A percentile compares a stretch with the other conserved stretches of the same genome.
Conservation (phyloP, 2,113 vertebrate species). For the Coreoperca whiteheadi region DNA sequence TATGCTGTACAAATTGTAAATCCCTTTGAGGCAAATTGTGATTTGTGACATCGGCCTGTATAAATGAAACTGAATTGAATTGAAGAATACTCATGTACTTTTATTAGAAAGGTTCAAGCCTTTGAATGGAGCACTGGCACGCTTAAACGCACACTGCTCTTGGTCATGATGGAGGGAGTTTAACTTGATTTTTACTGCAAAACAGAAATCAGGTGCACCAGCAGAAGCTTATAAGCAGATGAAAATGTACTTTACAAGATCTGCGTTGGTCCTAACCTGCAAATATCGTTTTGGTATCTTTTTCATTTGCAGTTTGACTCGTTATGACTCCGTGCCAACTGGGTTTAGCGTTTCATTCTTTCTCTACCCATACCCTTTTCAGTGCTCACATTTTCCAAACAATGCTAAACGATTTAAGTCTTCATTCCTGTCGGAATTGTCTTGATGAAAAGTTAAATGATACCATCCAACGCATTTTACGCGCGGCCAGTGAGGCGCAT, state of each 20-base stretch:
- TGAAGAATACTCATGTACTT: not conserved
- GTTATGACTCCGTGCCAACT: too few relatives aligned
- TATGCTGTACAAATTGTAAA: too few relatives aligned
- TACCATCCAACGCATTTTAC: not conserved
- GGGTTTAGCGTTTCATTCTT: not conserved
- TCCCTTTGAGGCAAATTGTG: too few relatives aligned
- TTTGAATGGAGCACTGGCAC: not conserved
- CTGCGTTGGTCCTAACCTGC: not conserved
- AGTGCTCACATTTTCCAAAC: too few relatives aligned
- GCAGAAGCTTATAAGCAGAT: not conserved
- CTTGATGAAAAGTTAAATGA: not conserved
- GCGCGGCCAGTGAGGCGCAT: not conserved
- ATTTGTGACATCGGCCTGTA: too few relatives aligned
- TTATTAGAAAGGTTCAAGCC: not conserved
- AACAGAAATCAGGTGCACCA: not conserved
- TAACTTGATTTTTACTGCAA: not conserved
- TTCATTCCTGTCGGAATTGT: not conserved
- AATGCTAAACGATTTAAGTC: too few relatives aligned
- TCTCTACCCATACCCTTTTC: too few relatives aligned
- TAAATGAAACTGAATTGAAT: too few relatives aligned
- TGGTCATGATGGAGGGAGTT: not conserved
- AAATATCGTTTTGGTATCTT: not conserved
- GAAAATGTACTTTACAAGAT: not conserved
- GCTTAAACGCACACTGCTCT: not conserved
- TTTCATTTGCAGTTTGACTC: too few relatives aligned